Evolutionary conservation across 2,797 vertebrate species (phyloP), one percentile per base, ranked within the genome.

Genomic region (Lepidocolaptes lacrymiger): DNA sequence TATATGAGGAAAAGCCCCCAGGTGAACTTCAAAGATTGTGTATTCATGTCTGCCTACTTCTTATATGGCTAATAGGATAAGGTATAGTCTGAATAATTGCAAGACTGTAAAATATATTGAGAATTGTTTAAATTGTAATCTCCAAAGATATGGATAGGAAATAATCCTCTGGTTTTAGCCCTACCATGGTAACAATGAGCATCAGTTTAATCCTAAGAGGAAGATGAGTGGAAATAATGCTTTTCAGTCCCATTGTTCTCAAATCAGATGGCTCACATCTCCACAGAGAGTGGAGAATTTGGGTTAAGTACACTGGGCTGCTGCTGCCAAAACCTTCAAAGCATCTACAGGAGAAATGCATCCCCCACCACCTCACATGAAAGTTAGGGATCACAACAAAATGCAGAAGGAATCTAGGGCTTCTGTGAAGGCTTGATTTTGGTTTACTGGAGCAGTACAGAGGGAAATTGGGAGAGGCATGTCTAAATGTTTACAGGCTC

Each of bases 181-280:
- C 88, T 81, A 61, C 85, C 66, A 36, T 26, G 26, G 55, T 83
- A 91, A 89, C 54, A 84, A 41, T 43, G 69, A 88, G 46, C 73
- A 89, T 34, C 48, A 39, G 20, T 68, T 95, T 94, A 94, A 93
- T 88, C 86, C 69, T 84, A 43, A 85, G 1, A 77, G 58, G 81
- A 91, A 89, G 85, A 78, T 51, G 36, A 92, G 39, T 94, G 58
- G 73, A 89, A 96, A 96, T 66, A 95, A 88, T 49, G 51, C 19
- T 17, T 80, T 91, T 96, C 82, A 91, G 43, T 30, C n/a, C 46
- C 89, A 10, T 12, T 74, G 56, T 69, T 93, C 85, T 90, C 76
- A 59, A 75, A 84, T 90, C 82, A 71, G 73, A 72, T 8, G 52
- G 76, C 69, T 95, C 48, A 13, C 0, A 0, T 23, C 62, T 90